Base-by-base conservation (phyloP, 2,888 invertebrate species). In the Linnaemya tessellans region DNA sequence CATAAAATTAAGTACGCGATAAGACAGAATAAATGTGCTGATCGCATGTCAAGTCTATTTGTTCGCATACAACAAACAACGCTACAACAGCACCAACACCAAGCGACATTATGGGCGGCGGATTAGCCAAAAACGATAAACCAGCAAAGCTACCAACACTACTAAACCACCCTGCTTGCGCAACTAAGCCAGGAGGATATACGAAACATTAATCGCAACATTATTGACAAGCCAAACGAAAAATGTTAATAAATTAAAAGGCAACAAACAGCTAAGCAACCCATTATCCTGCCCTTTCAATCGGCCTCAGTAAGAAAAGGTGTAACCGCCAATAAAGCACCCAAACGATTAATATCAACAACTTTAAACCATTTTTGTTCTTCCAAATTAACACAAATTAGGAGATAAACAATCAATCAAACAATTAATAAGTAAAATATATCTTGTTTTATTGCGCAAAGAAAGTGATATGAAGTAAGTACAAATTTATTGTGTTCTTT, bases 111-210 rank as follows among this genome's bases (percentile, higher is more conserved):
- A 41, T 54, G 62, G 70, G 43, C 51, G 64, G 51, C 80, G 90
- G 89, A 90, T 90, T 90, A 90, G 87, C 78, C 87, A 73, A 82
- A 71, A 60, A 82, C 88, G 88, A 89, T 89, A 87, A 89, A 87
- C 88, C 68, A 70, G 9, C 46, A 51, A 73, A 11, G 67, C 41
- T 51, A 41, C 35, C 30, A 56, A 22, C 35, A n/a, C 70, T 30
- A n/a, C 70, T 60, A 60, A 25, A 30, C 67, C 73, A 46, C 35
- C 65, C 58, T 20, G 58, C 20, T 46, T 56, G 20, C 18, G 56
- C 49, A 54, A 46, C 35, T 18, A 25, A 58, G 70, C n/a, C 71
- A 73, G 54, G 18, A 80, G 62, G 22, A 80, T 73, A 80, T 43
- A 65, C 54, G n/a, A 38, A 58, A 65, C 65, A 73, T 58, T 80